A percentile compares a stretch with the other conserved stretches of the same genome.
Conservation (phyloP, 2,113 vertebrate species). For the Acanthisitta chloris region DNA sequence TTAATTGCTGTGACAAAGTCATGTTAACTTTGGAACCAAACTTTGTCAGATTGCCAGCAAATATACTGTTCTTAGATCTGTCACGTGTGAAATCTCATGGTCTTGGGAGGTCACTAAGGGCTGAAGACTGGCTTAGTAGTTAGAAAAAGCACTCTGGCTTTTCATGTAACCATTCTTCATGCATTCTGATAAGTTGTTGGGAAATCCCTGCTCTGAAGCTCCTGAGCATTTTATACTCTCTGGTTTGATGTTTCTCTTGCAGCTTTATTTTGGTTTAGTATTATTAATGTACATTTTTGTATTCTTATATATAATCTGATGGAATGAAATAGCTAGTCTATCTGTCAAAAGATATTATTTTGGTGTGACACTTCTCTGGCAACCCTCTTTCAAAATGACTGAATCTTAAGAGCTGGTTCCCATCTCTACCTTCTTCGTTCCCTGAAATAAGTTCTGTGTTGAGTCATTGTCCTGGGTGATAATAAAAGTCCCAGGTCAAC, state of each 20-base stretch:
- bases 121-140: background rate
- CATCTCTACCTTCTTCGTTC: background rate
- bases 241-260: background rate
- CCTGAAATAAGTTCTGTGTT: background rate
- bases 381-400: background rate
- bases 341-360: background rate
- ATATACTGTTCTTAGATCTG: background rate
- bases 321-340: background rate
- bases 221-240: background rate
- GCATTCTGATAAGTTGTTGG: background rate
- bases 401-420: background rate
- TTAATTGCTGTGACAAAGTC: background rate
- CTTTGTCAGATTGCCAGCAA: background rate
- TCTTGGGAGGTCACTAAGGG: background rate
- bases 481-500: background rate
- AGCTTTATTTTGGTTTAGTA: background rate
- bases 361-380: rapidly evolving
- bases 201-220: background rate
- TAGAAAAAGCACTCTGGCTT: background rate
- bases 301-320: background rate
- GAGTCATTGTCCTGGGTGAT: background rate
- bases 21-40: background rate
- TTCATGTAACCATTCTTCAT: background rate
- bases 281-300: background rate
- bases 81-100: background rate